phyloP scores from a whole-genome alignment of 2,888 invertebrate genomes.

The Calameuta filiformis region DNA sequence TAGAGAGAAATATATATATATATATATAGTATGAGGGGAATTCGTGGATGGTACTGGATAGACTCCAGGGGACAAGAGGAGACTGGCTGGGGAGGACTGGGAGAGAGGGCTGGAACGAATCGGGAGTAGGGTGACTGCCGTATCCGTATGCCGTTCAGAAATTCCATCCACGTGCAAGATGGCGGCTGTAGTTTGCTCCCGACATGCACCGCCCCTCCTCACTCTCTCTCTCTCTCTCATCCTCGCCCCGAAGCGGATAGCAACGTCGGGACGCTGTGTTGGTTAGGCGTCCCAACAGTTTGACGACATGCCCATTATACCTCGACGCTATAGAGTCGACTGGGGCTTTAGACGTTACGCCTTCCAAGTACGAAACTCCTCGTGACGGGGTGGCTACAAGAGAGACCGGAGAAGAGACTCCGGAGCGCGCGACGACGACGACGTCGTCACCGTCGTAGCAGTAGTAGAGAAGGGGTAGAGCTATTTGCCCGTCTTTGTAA shows the following conservation, averaged over 20 bases:
- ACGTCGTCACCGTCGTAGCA: not conserved
- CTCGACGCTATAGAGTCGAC: conserved; percentile 8
- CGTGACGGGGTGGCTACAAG: conserved; percentile 24
- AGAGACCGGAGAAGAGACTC: not conserved
- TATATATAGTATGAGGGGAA: not conserved
- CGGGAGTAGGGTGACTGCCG: not conserved
- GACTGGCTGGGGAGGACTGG: not conserved
- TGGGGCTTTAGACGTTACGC: conserved; percentile 13
- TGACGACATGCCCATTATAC: conserved; percentile 61
- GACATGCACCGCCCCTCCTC: conserved; percentile 51
- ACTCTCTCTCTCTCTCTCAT: conserved; percentile 28
- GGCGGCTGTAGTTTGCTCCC: conserved; percentile 63
- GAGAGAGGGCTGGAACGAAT: not conserved
- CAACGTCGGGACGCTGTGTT: conserved; percentile 44
- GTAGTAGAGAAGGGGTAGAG: conserved; percentile 17
- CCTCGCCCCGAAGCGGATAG: conserved; percentile 34
- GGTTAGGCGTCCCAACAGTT: conserved; percentile 60
- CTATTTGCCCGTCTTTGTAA: conserved; percentile 59
- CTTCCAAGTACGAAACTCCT: conserved; percentile 26
- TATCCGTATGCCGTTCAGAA: conserved; percentile 38
- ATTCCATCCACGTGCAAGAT: conserved; percentile 64
- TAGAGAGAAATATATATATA: not conserved
- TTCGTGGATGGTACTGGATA: not conserved
- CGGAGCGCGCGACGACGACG: not conserved
- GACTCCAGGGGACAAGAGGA: not conserved